A percentile compares a stretch with the other conserved stretches of the same genome.
These are phyloP conservation scores for Phoebastria nigripes DNA, from an alignment of 2,797 vertebrate genomes.

Conservation along the genomic window DNA sequence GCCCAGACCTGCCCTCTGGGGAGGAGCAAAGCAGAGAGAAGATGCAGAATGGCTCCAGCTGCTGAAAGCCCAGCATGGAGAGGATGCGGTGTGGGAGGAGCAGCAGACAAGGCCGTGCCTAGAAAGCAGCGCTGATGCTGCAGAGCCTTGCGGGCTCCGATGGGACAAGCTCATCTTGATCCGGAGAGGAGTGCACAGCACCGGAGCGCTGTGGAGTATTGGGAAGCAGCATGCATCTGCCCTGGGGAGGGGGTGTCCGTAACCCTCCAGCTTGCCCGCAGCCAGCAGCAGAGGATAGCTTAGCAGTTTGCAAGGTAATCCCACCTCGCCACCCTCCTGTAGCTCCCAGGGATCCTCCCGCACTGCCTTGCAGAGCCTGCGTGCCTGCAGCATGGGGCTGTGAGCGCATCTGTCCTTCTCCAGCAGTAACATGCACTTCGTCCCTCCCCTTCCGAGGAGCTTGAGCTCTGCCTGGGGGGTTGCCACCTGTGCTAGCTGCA, in stretches of 20 bases:
- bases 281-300: not conserved
- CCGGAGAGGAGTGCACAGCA: accelerated
- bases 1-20: not conserved
- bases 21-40: not conserved
- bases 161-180: not conserved
- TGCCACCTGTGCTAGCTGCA: not conserved
- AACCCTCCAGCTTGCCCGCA: not conserved
- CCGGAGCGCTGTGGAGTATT: accelerated
- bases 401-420: not conserved
- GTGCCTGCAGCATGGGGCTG: accelerated
- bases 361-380: not conserved
- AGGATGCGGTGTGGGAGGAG: not conserved
- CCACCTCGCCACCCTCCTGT: not conserved
- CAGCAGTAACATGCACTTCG: accelerated
- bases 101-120: not conserved
- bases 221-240: not conserved
- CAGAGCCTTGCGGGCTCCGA: not conserved
- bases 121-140: not conserved
- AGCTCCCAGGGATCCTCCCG: not conserved
- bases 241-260: not conserved
- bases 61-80: not conserved
- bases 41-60: conserved; percentile 23
- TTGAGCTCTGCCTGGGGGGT: not conserved
- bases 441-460: not conserved
- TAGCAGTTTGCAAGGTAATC: not conserved